Evolutionary conservation across 2,113 vertebrate species (phyloP).

Genomic region (Lipophrys pholis): DNA sequence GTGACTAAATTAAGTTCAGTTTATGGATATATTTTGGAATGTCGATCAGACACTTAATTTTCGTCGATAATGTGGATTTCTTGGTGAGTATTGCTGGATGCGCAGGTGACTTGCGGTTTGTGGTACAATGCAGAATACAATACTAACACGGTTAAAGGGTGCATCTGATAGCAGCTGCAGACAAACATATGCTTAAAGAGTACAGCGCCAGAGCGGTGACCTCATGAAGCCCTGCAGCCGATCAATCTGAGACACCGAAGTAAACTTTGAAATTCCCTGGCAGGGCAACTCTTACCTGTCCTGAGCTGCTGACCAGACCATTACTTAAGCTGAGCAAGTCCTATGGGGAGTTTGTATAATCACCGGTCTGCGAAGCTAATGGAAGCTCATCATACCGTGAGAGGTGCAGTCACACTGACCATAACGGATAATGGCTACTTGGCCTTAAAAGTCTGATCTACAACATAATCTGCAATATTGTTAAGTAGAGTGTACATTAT

Average conservation of each 20-base stretch:
- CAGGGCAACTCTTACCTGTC: constrained; percentile 64
- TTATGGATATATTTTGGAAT: constrained; percentile 35
- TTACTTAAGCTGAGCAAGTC: constrained; percentile 79
- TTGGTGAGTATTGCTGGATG: constrained; percentile 41
- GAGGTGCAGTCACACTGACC: constrained; percentile 81
- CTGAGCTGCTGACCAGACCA: constrained; percentile 76
- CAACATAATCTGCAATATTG: constrained; percentile 87
- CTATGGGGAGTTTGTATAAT: constrained; percentile 80
- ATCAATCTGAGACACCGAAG: constrained; percentile 63
- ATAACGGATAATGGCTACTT: constrained; percentile 85
- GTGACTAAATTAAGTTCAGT: constrained; percentile 47
- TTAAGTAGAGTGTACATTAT: constrained; percentile 86
- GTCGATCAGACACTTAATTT: constrained; percentile 50
- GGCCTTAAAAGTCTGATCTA: constrained; percentile 86
- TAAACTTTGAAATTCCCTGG: constrained; percentile 69
- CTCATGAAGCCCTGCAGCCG: constrained; percentile 27
- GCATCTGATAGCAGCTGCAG: constrained; percentile 58
- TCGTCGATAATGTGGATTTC: constrained; percentile 46
- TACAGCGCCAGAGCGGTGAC: constrained; percentile 38
- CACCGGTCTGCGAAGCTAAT: constrained; percentile 81
- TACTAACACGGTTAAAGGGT: constrained; percentile 67
- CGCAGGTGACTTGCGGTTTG: constrained; percentile 72
- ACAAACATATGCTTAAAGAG: constrained; percentile 40
- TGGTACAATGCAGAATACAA: constrained; percentile 60
- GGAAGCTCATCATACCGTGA: constrained; percentile 81